Conservation (phyloP, 1,140 invertebrate genomes). For the Mizuhopecten yessoensis region DNA sequence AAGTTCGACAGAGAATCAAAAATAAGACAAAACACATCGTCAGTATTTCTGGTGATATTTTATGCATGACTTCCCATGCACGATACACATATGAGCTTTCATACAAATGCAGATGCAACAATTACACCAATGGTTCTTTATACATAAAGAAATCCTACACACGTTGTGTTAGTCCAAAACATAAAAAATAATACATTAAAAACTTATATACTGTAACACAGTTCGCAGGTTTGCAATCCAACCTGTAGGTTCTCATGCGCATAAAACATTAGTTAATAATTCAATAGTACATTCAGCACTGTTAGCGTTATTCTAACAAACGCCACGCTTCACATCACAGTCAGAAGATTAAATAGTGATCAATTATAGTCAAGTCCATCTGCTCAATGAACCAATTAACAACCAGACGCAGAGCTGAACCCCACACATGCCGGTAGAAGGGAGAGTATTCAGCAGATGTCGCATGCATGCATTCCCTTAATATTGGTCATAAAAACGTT, state of each 20-base stretch:
- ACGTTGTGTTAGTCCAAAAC: neutral
- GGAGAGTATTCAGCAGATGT: neutral
- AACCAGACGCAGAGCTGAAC: neutral
- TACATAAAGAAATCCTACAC: constrained; percentile 10
- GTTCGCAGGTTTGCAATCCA: neutral
- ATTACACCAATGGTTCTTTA: neutral
- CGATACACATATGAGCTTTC: constrained; percentile 16
- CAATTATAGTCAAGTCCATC: neutral
- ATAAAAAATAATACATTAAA: constrained; percentile 14
- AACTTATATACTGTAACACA: neutral
- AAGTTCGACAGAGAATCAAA: neutral
- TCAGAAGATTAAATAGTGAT: neutral
- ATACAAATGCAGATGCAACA: neutral
- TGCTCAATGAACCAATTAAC: neutral
- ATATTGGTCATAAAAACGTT: too few relatives aligned
- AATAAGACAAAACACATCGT: neutral
- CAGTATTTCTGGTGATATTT: constrained; percentile 29
- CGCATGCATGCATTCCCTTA: neutral
- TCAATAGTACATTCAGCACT: neutral
- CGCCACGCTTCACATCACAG: neutral
- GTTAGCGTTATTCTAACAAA: neutral
- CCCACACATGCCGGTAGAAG: neutral
- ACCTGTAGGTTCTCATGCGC: neutral
- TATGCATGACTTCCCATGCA: neutral
- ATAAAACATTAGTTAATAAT: neutral